Evolutionary conservation across 1,140 invertebrate genomes (phyloP).

Genomic region (Leptinotarsa undecemlineata): DNA sequence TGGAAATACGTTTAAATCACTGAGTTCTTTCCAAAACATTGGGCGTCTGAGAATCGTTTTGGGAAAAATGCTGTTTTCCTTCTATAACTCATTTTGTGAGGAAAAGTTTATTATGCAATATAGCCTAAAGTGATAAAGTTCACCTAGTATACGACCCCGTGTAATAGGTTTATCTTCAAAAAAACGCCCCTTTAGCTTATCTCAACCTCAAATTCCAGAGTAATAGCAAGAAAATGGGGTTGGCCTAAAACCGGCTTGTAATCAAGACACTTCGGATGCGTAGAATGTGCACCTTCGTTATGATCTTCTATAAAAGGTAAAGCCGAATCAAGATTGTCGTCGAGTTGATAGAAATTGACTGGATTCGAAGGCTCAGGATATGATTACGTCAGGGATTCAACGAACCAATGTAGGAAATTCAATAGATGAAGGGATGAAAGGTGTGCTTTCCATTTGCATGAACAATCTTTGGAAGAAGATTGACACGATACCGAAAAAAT

Average conservation of each 20-base stretch:
- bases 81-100: no score
- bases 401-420: no score
- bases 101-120: neutral
- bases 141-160: neutral
- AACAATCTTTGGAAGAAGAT: no score
- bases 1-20: no score
- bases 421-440: no score
- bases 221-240: neutral
- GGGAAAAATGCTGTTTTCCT: no score
- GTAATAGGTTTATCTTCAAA: neutral
- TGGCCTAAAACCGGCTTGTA: neutral
- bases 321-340: neutral
- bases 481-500: no score
- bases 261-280: neutral
- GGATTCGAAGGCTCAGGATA: neutral
- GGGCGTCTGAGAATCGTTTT: no score
- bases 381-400: neutral
- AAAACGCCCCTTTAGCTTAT: neutral
- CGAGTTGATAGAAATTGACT: conserved; percentile 6
- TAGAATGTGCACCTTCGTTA: neutral
- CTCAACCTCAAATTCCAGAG: neutral
- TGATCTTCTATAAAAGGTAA: neutral
- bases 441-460: no score
- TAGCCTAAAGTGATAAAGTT: neutral
- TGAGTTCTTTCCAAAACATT: no score